Evolutionary conservation across 2,888 invertebrate species (phyloP).

Genomic region (Hypomecis punctinalis): DNA sequence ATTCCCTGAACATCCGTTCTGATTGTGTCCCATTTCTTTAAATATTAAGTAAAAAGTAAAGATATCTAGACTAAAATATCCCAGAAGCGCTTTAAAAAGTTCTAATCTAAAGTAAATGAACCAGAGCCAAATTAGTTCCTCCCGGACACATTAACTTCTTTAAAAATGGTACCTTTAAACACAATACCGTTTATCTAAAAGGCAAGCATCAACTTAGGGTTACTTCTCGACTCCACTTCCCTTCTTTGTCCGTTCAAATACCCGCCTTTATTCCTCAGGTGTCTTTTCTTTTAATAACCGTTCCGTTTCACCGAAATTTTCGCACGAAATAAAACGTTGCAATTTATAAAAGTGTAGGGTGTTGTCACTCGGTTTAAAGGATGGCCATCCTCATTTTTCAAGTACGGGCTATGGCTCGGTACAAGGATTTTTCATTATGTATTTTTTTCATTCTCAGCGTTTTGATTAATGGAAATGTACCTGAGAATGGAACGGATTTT

Average conservation of each 20-base stretch:
- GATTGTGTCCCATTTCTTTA: too few species aligned
- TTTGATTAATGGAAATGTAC: constrained; percentile 56
- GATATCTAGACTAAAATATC: too few species aligned
- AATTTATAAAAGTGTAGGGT: constrained; percentile 51
- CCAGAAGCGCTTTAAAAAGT: too few species aligned
- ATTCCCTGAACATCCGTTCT: too few species aligned
- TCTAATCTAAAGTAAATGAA: too few species aligned
- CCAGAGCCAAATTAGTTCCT: too few species aligned
- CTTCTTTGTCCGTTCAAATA: constrained; percentile 27
- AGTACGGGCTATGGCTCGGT: constrained; percentile 41
- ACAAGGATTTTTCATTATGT: constrained; percentile 31
- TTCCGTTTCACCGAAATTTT: constrained; percentile 51
- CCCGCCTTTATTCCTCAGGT: constrained; percentile 37
- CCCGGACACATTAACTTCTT: background rate
- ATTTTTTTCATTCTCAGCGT: constrained; percentile 47
- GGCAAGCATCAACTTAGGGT: constrained; percentile 8
- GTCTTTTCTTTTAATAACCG: constrained; percentile 49
- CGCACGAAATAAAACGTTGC: constrained; percentile 48
- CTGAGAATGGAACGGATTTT: constrained; percentile 45
- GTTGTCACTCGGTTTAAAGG: constrained; percentile 48
- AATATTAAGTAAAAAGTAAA: too few species aligned
- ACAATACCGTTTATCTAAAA: constrained; percentile 6
- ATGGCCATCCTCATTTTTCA: constrained; percentile 48
- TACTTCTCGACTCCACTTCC: constrained; percentile 14
- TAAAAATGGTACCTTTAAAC: background rate